These are phyloP conservation scores for Diogma glabrata DNA, from an alignment of 2,888 invertebrate species.

Conservation along the genomic window DNA sequence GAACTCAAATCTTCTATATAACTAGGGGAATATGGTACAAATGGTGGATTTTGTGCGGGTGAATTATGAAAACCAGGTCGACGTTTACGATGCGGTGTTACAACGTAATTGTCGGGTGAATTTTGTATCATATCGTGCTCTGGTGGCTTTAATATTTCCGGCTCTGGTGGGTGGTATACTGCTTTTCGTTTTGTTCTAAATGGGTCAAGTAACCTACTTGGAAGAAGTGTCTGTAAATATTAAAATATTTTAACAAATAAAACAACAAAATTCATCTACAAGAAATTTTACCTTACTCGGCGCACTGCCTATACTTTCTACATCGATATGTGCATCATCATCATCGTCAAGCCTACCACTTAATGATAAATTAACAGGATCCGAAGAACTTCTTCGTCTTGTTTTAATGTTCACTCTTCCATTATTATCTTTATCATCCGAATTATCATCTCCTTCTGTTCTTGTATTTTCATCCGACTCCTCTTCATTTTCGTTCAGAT, in stretches of 20 bases:
- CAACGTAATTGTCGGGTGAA: conserved; percentile 73
- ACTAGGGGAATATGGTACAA: conserved; percentile 69
- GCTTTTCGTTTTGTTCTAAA: conserved; percentile 43
- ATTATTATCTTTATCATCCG: conserved; percentile 34
- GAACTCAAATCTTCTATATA: conserved; percentile 62
- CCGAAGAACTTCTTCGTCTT: conserved; percentile 60
- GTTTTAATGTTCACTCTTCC: conserved; percentile 37
- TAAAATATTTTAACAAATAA: too few species aligned
- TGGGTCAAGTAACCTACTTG: conserved; percentile 37
- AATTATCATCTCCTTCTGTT: conserved; percentile 31
- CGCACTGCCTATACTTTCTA: conserved; percentile 40
- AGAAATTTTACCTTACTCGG: conserved; percentile 27
- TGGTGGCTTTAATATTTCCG: conserved; percentile 44
- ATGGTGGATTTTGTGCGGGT: conserved; percentile 77
- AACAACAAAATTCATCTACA: neutral
- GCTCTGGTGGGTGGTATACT: conserved; percentile 53
- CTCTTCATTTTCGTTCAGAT: neutral
- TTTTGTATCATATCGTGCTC: conserved; percentile 60
- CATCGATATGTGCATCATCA: conserved; percentile 43
- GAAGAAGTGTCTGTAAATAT: conserved; percentile 24
- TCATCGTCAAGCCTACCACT: conserved; percentile 45
- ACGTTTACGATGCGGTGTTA: conserved; percentile 76
- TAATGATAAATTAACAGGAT: conserved; percentile 69
- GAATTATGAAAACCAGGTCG: conserved; percentile 80
- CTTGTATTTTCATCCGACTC: conserved; percentile 5